These are phyloP conservation scores for Triplophysa dalaica DNA, from an alignment of 2,113 vertebrate species.

Conservation along the genomic window DNA sequence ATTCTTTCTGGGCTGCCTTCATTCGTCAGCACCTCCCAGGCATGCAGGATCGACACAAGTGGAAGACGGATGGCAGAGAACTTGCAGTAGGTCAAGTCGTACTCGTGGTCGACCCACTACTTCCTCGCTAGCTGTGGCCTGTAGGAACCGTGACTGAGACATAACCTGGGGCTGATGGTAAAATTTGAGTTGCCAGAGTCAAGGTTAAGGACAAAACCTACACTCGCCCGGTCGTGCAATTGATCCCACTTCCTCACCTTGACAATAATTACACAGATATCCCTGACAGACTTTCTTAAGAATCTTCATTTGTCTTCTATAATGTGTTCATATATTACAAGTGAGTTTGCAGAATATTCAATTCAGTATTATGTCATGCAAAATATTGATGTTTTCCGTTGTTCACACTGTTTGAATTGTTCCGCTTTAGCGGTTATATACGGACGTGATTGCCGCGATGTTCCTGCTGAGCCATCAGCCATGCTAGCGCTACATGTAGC, in stretches of 20 bases:
- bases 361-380: too few species aligned
- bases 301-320: neutral
- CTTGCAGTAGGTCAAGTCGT: neutral
- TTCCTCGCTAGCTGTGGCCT: neutral
- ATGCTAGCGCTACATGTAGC: too few species aligned
- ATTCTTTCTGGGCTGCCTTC: constrained; percentile 14
- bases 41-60: neutral
- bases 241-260: constrained; percentile 1
- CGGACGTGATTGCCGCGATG: too few species aligned
- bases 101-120: neutral
- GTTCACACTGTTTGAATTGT: too few species aligned
- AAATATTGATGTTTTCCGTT: too few species aligned
- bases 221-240: neutral
- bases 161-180: neutral
- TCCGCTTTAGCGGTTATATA: too few species aligned
- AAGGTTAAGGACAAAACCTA: constrained; percentile 10
- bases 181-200: neutral
- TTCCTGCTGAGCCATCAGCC: too few species aligned
- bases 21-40: neutral
- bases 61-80: neutral
- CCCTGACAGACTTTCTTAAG: neutral
- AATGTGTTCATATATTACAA: neutral
- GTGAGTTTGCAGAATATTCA: too few species aligned
- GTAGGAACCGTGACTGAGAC: neutral
- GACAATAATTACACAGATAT: neutral